Percentiles rank a stretch among this genome's conserved stretches.
Conservation (phyloP, 2,888 invertebrate species). For the Cryptus armator region DNA sequence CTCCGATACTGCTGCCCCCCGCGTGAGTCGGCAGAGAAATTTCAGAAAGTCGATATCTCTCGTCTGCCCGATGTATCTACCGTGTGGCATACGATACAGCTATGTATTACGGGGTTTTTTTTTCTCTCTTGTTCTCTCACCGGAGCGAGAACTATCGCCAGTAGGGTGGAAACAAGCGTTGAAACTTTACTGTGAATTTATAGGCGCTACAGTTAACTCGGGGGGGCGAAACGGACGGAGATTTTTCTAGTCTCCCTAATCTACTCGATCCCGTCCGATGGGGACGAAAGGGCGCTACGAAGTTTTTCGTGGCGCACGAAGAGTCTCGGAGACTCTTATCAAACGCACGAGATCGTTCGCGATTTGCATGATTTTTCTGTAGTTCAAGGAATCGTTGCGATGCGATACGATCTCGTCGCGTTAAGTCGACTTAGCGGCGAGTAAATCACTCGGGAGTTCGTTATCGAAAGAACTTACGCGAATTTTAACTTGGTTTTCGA, state of each 20-base stretch:
- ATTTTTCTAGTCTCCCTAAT: constrained; percentile 67
- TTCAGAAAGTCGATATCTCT: constrained; percentile 26
- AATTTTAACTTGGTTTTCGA: not conserved
- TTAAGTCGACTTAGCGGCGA: not conserved
- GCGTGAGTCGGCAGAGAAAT: constrained; percentile 33
- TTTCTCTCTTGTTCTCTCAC: constrained; percentile 39
- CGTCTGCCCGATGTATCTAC: not conserved
- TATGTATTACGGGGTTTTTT: constrained; percentile 33
- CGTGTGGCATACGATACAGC: constrained; percentile 24
- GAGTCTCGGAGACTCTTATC: constrained; percentile 66
- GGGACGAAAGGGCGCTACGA: not conserved
- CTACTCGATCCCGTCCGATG: constrained; percentile 51
- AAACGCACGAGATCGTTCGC: constrained; percentile 55
- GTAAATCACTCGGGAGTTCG: not conserved
- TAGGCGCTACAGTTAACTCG: constrained; percentile 67
- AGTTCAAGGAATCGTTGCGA: constrained; percentile 10
- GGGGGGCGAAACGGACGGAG: constrained; percentile 46
- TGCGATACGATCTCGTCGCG: constrained; percentile 8
- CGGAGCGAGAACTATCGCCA: constrained; percentile 38
- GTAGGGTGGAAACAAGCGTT: constrained; percentile 70
- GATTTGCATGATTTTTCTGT: constrained; percentile 61
- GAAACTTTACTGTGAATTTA: constrained; percentile 77
- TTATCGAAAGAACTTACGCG: not conserved
- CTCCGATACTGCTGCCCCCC: not conserved
- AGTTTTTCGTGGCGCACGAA: constrained; percentile 42